A percentile compares a stretch with the other conserved stretches of the same genome.
These are phyloP conservation scores for Monochamus alternatus DNA, from an alignment of 2,888 invertebrate genomes.

Conservation along the genomic window DNA sequence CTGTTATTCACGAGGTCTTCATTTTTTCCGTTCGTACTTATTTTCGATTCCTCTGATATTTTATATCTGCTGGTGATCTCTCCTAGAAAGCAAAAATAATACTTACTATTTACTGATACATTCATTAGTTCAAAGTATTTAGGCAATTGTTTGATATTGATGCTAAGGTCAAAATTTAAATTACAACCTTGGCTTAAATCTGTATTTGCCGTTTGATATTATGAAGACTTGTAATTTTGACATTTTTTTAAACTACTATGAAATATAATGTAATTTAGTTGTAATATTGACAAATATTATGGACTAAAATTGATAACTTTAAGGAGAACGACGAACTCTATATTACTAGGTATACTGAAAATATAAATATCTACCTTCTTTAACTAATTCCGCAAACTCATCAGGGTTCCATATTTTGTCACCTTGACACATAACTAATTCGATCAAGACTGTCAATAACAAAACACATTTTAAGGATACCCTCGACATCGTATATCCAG, in stretches of 20 bases:
- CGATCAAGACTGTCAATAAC: background rate
- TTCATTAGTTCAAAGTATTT: no score
- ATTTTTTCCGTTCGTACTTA: constrained; percentile 7
- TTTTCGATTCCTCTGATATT: constrained; percentile 13
- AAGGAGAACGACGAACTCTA: no score
- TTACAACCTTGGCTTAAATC: no score
- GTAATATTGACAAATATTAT: no score
- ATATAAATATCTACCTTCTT: constrained; percentile 1
- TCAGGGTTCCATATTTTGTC: constrained; percentile 29
- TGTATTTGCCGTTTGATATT: no score
- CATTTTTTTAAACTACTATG: no score
- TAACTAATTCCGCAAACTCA: constrained; percentile 14
- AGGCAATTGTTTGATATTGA: background rate
- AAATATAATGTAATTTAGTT: no score
- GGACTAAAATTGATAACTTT: no score
- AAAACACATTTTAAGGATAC: background rate
- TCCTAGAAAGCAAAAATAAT: constrained; percentile 14
- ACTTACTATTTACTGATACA: background rate
- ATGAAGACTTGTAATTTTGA: no score
- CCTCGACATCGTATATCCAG: background rate
- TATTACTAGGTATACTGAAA: background rate
- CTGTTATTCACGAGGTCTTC: constrained; percentile 41
- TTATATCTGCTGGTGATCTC: background rate
- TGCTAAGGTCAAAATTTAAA: background rate
- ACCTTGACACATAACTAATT: constrained; percentile 19